A percentile compares a stretch with the other conserved stretches of the same genome.
Evolutionary conservation across 1,140 invertebrate genomes (phyloP).

Genomic region (Calephelis nemesis): DNA sequence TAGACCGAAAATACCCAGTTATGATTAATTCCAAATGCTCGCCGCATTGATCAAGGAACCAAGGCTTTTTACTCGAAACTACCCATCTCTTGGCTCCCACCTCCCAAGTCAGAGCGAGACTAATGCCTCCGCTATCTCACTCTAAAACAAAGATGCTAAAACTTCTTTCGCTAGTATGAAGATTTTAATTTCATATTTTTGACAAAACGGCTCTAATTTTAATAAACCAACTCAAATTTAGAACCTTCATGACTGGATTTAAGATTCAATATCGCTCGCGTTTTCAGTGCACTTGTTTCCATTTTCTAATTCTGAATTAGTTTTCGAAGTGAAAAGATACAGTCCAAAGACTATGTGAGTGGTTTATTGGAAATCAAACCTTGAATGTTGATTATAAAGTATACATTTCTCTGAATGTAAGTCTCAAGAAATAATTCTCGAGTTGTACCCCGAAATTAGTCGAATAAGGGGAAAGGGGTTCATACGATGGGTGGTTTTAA

Average conservation of each 20-base stretch:
- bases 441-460: conserved; percentile 78
- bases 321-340: conserved; percentile 79
- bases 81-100: conserved; percentile 57
- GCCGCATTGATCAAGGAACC: conserved; percentile 75
- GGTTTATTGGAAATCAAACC: conserved; percentile 38
- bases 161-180: conserved; percentile 79
- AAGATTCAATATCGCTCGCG: conserved; percentile 35
- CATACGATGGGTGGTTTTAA: conserved; percentile 76
- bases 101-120: conserved; percentile 58
- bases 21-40: conserved; percentile 78
- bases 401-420: conserved; percentile 34
- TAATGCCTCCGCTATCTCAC: conserved; percentile 70
- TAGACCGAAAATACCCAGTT: conserved; percentile 77
- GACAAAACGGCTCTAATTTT: conserved; percentile 77
- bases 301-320: conserved; percentile 76
- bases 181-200: conserved; percentile 80
- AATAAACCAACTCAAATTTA: conserved; percentile 27
- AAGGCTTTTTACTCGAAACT: conserved; percentile 75
- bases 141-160: conserved; percentile 79
- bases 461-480: conserved; percentile 76
- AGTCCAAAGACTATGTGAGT: conserved; percentile 70
- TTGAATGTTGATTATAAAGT: conserved; percentile 42
- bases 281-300: conserved; percentile 56
- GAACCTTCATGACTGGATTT: conserved; percentile 30
- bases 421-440: conserved; percentile 75